Evolutionary conservation across 2,113 vertebrate species (phyloP), one percentile per base, ranked within the genome.

Genomic region (Otolemur garnettii): DNA sequence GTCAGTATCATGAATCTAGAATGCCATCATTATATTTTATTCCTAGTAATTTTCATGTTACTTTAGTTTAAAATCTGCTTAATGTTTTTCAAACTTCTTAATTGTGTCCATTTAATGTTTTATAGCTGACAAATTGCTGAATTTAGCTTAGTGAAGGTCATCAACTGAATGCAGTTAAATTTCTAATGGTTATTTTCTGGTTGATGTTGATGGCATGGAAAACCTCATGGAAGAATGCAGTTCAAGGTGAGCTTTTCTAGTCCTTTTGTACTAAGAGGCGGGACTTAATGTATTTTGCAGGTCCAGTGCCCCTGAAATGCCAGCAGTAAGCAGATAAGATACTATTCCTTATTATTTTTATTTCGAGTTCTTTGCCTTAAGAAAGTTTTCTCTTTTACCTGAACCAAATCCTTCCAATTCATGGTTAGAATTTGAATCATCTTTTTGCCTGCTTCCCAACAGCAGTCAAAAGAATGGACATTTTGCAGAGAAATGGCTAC

Each of bases 91-190:
- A 83, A 0, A 91, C 83, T 85, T 96, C 80, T 95, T 97, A 81
- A 80, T 84, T 90, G 79, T 97, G 75, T 95, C 68, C 94, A 80
- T 93, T 93, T 97, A 95, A 91, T 95, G 75, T 96, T 95, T 97
- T 93, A n/a, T 97, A 93, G 91, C 86, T 75, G 91, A 95, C 79
- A 93, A 78, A 96, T 83, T 97, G 94, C 87, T 90, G 94, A 82
- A 77, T 89, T 93, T 97, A 97, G 93, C 53, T 95, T 96, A 96
- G 96, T 68, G 79, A 87, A 94, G 87, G 83, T 90, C 95, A 80
- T 91, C 95, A 95, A 2, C 74, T 69, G 82, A 95, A 92, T 12
- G 19, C 87, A 97, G 82, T 91, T 96, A 81, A 57, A 92, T 94
- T 95, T 96, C 93, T 96, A 59, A 72, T 79, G 82, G 45, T 87